Percentiles rank a stretch among this genome's conserved stretches.
These are phyloP conservation scores for Blastobasis adustella DNA, from an alignment of 2,888 invertebrate species.

Conservation along the genomic window DNA sequence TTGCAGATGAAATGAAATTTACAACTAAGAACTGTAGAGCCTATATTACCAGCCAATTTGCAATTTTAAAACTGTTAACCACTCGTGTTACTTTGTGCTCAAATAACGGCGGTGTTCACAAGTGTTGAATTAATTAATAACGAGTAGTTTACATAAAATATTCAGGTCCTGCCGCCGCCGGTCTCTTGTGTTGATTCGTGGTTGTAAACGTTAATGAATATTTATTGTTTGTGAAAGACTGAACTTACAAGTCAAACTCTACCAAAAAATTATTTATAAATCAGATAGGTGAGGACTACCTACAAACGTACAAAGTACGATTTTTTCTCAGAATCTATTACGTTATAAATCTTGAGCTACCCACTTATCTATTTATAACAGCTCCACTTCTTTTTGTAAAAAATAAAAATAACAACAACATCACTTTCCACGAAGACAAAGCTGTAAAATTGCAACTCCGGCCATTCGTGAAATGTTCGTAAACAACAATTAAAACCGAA, in stretches of 20 bases:
- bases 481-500: background rate
- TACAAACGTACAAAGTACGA: too few species aligned
- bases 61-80: conserved; percentile 50
- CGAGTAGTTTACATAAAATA: conserved; percentile 19
- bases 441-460: background rate
- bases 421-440: background rate
- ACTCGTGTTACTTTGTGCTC: conserved; percentile 38
- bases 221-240: too few species aligned
- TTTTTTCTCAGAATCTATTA: too few species aligned
- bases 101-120: conserved; percentile 19
- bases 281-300: too few species aligned
- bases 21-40: too few species aligned
- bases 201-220: too few species aligned
- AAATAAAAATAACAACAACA: background rate
- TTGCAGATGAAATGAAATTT: too few species aligned
- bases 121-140: conserved; percentile 21
- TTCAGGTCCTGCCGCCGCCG: background rate
- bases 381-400: background rate
- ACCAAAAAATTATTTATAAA: too few species aligned
- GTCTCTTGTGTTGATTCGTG: too few species aligned
- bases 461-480: background rate
- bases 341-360: background rate
- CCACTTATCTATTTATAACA: background rate
- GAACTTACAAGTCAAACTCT: too few species aligned
- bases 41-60: conserved; percentile 64